Conservation (phyloP, 1,140 invertebrate genomes). For the Rhagoletis zephyria region DNA sequence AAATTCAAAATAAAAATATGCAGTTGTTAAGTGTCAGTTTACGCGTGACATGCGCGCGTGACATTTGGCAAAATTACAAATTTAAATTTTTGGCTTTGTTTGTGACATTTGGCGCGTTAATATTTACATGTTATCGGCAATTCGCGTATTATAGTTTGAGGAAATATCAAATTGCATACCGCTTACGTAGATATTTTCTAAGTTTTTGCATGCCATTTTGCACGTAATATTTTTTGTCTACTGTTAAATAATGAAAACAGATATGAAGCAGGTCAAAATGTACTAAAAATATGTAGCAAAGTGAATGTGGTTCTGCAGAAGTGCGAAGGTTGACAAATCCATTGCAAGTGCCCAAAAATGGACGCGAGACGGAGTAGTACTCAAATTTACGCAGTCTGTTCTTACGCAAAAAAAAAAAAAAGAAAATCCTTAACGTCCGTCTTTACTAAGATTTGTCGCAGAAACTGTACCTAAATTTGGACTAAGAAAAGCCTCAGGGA, state of each 20-base stretch:
- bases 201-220: background rate
- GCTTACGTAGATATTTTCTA: background rate
- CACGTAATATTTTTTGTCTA: background rate
- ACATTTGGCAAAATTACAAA: background rate
- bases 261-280: no score
- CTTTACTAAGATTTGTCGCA: no score
- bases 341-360: no score
- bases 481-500: no score
- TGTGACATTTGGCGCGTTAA: background rate
- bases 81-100: background rate
- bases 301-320: no score
- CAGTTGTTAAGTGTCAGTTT: background rate
- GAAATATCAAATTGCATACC: constrained; percentile 23
- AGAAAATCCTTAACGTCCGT: no score
- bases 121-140: background rate
- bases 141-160: background rate
- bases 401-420: no score
- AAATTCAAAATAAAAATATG: background rate
- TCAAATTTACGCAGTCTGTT: no score
- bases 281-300: no score
- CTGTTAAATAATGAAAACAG: background rate
- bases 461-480: no score
- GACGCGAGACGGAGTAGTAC: no score
- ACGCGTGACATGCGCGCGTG: constrained; percentile 8
- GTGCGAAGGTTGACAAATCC: no score